Conservation (phyloP, 2,113 vertebrate genomes). For the Chauna torquata region DNA sequence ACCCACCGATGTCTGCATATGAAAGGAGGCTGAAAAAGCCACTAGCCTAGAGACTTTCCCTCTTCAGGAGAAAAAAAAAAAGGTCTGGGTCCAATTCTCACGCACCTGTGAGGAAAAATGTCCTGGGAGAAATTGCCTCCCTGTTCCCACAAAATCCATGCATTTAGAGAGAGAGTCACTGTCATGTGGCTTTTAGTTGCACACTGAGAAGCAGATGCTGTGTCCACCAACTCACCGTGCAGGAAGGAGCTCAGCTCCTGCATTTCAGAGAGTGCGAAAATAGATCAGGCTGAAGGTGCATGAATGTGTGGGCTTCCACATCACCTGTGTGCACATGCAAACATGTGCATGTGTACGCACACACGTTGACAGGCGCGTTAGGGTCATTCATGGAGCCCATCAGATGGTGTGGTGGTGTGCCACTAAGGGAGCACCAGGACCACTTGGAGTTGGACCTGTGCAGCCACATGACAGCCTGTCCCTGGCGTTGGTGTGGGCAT, state of each 20-base stretch:
- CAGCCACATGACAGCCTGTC: neutral
- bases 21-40: neutral
- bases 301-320: neutral
- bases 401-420: neutral
- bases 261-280: neutral
- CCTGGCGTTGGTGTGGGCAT: neutral
- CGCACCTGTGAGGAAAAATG: neutral
- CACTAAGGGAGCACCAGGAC: neutral
- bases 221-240: neutral
- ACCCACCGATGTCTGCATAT: neutral
- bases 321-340: neutral
- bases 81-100: neutral
- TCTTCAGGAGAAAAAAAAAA: neutral
- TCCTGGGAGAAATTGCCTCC: neutral
- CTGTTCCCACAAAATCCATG: neutral
- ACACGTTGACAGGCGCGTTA: accelerated
- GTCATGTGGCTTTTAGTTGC: neutral
- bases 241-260: neutral
- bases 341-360: neutral
- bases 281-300: neutral
- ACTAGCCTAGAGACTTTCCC: accelerated
- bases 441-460: neutral
- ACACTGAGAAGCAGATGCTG: slow-evolving; percentile 29
- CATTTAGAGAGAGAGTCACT: neutral
- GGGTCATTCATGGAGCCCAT: neutral